Conservation (phyloP, 1,140 invertebrate genomes). For the Polypedilum vanderplanki region DNA sequence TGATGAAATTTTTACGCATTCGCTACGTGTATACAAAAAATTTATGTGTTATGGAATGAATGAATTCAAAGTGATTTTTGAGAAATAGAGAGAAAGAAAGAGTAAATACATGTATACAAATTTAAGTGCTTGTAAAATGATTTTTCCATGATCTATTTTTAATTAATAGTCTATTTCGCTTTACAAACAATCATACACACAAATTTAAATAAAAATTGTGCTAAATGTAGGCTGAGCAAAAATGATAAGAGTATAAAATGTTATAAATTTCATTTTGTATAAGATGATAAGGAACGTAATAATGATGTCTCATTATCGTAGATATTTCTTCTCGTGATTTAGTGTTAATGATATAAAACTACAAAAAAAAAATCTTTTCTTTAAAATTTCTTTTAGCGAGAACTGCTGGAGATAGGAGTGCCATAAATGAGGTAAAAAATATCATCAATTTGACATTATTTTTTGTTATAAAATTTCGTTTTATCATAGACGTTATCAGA, state of each 20-base stretch:
- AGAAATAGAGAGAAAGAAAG: not conserved
- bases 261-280: no score
- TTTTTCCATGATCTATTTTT: constrained; percentile 13
- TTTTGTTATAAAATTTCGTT: not conserved
- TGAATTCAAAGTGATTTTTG: not conserved
- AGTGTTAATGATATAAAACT: not conserved
- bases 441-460: no score
- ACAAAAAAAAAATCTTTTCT: not conserved
- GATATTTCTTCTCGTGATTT: not conserved
- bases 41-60: not conserved
- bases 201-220: not conserved
- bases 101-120: not conserved
- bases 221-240: not conserved
- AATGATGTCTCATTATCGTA: not conserved
- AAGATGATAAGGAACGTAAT: no score
- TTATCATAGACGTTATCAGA: not conserved
- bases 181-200: not conserved
- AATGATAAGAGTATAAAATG: not conserved
- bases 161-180: not conserved
- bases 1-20: no score
- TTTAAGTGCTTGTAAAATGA: not conserved
- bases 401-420: not conserved
- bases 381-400: not conserved
- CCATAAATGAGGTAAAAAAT: not conserved
- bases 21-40: not conserved